Base-by-base conservation (phyloP, 2,113 vertebrate species). In the Megaceryle torquata region DNA sequence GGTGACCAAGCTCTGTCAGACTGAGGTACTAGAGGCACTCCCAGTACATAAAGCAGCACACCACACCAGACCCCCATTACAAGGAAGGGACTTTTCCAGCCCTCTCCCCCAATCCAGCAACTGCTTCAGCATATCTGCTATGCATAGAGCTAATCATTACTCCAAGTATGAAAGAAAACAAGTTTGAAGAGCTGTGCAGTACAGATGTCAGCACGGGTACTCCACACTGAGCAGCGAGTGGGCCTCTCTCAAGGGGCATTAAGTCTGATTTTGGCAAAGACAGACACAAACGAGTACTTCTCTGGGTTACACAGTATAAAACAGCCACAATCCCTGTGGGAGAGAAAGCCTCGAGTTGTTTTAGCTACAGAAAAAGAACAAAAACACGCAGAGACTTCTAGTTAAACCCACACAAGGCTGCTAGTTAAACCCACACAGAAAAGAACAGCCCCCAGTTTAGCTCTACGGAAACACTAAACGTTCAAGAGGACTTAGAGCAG, bases 171-270 rank as follows among this genome's bases (percentile, higher is more conserved):
- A 56, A 35, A 72, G 37, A 13, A 64, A 10, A 63, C 0, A 39
- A 46, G 25, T 4, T 2, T 37, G 54, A 18, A 72, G 41, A 29
- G 46, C 25, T 26, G 24, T 5, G 4, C 39, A 19, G 50, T 15
- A 5, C 3, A 31, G 67, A 2, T 25, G 44, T 5, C 41, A 37
- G 31, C 7, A 6, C 0, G 24, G n/a, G 11, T 6, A 37, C 14
- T n/a, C 33, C 17, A 21, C 0, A 9, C 22, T 33, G 2, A 31
- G 3, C 0, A 0, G 44, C 1, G 1, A 88, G 86, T n/a, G 57
- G 56, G 37, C 4, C 14, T 25, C 18, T 29, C 56, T 8, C 22
- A 0, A 2, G 31, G 13, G 86, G n/a, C 2, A 0, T 2, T 6
- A n/a, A 54, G 51, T 8, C 56, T 25, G 9, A 39, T 37, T 68